Percentiles rank a stretch among this genome's conserved stretches.
phyloP scores from a whole-genome alignment of 2,113 vertebrate species.

The Otus sunia region DNA sequence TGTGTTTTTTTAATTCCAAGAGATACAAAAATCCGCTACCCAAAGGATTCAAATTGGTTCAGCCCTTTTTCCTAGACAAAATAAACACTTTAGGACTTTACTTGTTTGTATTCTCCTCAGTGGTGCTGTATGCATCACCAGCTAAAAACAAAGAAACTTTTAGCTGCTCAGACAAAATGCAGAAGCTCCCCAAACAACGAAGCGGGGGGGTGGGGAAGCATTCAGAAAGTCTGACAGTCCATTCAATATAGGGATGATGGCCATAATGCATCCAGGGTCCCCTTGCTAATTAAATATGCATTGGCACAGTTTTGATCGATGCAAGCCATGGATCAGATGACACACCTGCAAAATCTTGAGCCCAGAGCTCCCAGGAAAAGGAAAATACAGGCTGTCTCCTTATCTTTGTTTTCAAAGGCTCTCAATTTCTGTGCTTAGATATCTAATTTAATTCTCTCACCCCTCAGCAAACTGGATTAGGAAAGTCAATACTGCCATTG shows the following conservation, averaged over 20 bases:
- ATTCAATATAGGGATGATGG: constrained; percentile 87
- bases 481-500: constrained; percentile 89
- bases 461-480: constrained; percentile 90
- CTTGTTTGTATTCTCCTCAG: constrained; percentile 93
- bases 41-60: constrained; percentile 73
- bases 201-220: constrained; percentile 74
- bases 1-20: constrained; percentile 56
- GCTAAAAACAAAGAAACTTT: constrained; percentile 96
- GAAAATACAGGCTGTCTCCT: constrained; percentile 82
- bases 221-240: constrained; percentile 88
- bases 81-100: constrained; percentile 87
- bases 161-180: constrained; percentile 86
- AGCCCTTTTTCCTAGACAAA: constrained; percentile 83
- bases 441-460: constrained; percentile 94
- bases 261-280: constrained; percentile 84
- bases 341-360: constrained; percentile 92
- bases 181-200: constrained; percentile 85
- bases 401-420: constrained; percentile 86
- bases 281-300: constrained; percentile 96
- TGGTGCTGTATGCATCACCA: constrained; percentile 87
- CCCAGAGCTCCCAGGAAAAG: constrained; percentile 83
- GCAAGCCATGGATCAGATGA: constrained; percentile 88
- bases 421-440: constrained; percentile 87
- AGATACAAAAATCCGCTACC: constrained; percentile 71
- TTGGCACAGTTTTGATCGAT: constrained; percentile 89